A percentile compares a stretch with the other conserved stretches of the same genome.
phyloP scores from a whole-genome alignment of 2,113 vertebrate species.

The Otocyon megalotis region DNA sequence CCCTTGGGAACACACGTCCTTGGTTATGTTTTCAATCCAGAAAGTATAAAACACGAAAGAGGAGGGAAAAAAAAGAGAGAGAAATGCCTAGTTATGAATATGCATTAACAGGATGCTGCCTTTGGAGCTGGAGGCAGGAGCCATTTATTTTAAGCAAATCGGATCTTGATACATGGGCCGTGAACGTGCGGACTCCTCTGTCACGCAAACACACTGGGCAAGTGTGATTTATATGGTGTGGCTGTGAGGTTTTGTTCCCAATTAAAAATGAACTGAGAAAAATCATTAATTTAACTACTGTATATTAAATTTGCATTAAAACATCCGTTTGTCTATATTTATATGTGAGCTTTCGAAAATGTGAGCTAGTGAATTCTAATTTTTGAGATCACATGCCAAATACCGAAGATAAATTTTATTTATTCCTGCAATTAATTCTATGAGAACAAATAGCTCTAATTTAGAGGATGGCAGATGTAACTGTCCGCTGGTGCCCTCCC shows the following conservation, averaged over 20 bases:
- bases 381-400: conserved; percentile 78
- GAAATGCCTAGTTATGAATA: conserved; percentile 71
- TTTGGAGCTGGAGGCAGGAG: conserved; percentile 49
- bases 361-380: conserved; percentile 80
- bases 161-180: conserved; percentile 56
- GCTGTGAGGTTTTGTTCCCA: conserved; percentile 75
- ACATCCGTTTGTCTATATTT: conserved; percentile 82
- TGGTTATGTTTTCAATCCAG: conserved; percentile 57
- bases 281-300: conserved; percentile 85
- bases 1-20: conserved; percentile 54
- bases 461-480: conserved; percentile 72
- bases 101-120: conserved; percentile 53
- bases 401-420: conserved; percentile 81
- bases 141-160: conserved; percentile 69
- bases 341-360: conserved; percentile 76
- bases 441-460: conserved; percentile 79
- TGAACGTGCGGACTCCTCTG: conserved; percentile 36
- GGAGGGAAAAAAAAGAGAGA: background rate
- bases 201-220: conserved; percentile 4
- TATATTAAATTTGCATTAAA: conserved; percentile 84
- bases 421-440: conserved; percentile 84
- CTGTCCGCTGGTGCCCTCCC: conserved; percentile 52
- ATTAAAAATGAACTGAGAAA: conserved; percentile 81
- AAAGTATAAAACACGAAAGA: conserved; percentile 48
- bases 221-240: conserved; percentile 82